These are phyloP conservation scores for Iguana delicatissima DNA, from an alignment of 2,797 vertebrate genomes.

Conservation along the genomic window DNA sequence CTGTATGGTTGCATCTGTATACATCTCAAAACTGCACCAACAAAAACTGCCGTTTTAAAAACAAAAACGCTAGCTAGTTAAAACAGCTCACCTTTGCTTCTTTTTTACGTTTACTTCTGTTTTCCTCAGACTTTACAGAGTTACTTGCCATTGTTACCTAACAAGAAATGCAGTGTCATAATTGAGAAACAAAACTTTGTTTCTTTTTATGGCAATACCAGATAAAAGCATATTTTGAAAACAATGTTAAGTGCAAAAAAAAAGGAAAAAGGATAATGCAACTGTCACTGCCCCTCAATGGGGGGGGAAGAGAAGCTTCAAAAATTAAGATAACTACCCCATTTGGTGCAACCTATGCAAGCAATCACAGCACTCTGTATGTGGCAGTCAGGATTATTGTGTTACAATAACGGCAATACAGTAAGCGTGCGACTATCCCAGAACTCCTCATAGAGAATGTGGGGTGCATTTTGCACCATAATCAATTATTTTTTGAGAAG, in stretches of 20 bases:
- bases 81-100: constrained; percentile 67
- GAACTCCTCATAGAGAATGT: neutral
- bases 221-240: fast-evolving
- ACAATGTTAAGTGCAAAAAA: neutral
- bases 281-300: neutral
- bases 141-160: constrained; percentile 62
- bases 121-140: constrained; percentile 49
- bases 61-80: neutral
- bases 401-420: neutral
- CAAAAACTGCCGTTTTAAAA: neutral
- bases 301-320: neutral
- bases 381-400: neutral
- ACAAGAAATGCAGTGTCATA: neutral
- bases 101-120: constrained; percentile 60
- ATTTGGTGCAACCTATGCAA: neutral
- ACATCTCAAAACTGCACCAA: neutral
- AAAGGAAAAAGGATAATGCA: no score
- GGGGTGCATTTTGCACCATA: neutral
- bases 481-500: neutral
- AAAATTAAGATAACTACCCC: neutral
- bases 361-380: neutral
- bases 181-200: neutral
- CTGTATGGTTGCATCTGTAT: neutral
- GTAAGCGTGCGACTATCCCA: neutral
- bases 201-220: fast-evolving